phyloP scores from a whole-genome alignment of 2,888 invertebrate species.

The Zygaena filipendulae region DNA sequence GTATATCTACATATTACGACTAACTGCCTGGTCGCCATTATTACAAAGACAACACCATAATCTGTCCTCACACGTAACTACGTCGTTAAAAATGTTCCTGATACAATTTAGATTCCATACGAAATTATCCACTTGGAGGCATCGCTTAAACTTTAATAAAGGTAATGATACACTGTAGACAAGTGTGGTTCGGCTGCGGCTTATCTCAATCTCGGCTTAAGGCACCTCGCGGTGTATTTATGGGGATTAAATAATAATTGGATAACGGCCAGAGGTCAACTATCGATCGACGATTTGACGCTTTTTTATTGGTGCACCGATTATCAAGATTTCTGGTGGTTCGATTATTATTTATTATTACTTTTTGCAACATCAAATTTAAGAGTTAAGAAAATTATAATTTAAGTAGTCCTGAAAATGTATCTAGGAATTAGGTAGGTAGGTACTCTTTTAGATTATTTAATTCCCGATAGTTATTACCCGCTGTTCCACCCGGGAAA shows the following conservation, averaged over 20 bases:
- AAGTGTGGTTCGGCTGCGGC: constrained; percentile 23
- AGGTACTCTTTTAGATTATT: too few species aligned
- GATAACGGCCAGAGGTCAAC: constrained; percentile 50
- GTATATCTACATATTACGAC: too few species aligned
- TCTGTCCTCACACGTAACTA: constrained; percentile 34
- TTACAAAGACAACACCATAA: constrained; percentile 42
- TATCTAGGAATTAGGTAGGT: too few species aligned
- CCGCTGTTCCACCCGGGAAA: too few species aligned
- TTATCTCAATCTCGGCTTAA: constrained; percentile 60
- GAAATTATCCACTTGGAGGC: constrained; percentile 32
- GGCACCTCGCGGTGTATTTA: constrained; percentile 42
- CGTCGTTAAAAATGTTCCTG: too few species aligned
- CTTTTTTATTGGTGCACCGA: too few species aligned
- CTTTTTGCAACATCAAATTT: too few species aligned
- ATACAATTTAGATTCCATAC: constrained; percentile 54
- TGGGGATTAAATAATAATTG: constrained; percentile 61
- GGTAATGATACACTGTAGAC: constrained; percentile 55
- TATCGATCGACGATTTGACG: constrained; percentile 34
- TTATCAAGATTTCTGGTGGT: constrained; percentile 11
- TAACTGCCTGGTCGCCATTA: too few species aligned
- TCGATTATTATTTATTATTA: too few species aligned
- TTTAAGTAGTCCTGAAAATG: too few species aligned
- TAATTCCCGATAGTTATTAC: too few species aligned
- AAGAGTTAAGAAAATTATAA: too few species aligned
- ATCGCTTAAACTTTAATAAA: constrained; percentile 41